These are phyloP conservation scores for Exephanes ischioxanthus DNA, from an alignment of 2,888 invertebrate species.

Conservation along the genomic window DNA sequence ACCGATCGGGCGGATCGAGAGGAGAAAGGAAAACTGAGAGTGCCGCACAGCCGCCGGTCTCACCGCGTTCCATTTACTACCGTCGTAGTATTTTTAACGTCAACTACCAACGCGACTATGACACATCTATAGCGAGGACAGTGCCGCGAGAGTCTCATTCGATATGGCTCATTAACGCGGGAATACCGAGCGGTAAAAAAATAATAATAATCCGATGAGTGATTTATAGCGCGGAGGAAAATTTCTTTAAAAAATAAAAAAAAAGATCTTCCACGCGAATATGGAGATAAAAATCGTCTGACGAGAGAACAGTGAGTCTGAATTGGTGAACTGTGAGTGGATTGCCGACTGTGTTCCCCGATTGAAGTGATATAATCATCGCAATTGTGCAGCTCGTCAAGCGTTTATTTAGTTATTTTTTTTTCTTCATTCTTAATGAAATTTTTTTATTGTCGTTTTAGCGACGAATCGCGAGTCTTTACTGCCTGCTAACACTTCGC, in stretches of 20 bases:
- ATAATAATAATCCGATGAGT: neutral
- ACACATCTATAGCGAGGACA: neutral
- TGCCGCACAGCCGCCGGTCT: neutral
- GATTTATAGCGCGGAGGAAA: neutral
- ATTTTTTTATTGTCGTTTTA: neutral
- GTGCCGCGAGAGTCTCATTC: neutral
- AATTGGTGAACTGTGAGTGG: neutral
- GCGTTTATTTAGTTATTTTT: neutral
- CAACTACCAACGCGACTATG: neutral
- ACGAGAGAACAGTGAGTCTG: neutral
- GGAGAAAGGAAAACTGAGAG: constrained; percentile 18
- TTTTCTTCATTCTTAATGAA: constrained; percentile 18
- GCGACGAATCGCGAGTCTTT: neutral
- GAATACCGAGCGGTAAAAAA: neutral
- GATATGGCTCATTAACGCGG: neutral
- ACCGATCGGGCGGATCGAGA: constrained; percentile 38
- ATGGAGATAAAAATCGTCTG: neutral
- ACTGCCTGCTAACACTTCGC: neutral
- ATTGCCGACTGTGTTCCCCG: neutral
- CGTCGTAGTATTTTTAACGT: constrained; percentile 35
- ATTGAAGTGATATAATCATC: constrained; percentile 3
- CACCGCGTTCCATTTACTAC: constrained; percentile 34
- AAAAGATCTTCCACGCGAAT: neutral
- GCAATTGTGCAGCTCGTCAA: neutral
- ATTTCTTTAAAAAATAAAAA: neutral